Conservation (phyloP, 2,888 invertebrate genomes). For the Ichneumon xanthorius region DNA sequence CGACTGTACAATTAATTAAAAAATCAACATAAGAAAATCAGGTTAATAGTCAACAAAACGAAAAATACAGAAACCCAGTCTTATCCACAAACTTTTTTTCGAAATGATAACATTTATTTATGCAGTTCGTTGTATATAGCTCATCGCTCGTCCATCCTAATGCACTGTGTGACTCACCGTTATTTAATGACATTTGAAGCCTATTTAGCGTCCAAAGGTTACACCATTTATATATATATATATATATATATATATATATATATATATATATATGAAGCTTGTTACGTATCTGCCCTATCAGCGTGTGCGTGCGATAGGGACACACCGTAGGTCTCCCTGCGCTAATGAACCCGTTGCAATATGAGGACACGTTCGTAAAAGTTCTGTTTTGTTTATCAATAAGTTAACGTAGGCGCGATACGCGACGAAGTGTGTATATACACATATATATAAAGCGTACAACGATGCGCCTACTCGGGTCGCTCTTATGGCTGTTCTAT, state of each 20-base stretch:
- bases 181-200: constrained; percentile 39
- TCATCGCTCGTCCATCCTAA: neutral
- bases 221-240: constrained; percentile 13
- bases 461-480: constrained; percentile 19
- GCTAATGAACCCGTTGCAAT: constrained; percentile 14
- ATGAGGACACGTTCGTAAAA: neutral
- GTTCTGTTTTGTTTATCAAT: constrained; percentile 22
- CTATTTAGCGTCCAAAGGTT: constrained; percentile 42
- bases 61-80: too few species aligned
- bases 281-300: neutral
- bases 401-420: constrained; percentile 37
- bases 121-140: neutral
- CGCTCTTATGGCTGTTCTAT: constrained; percentile 59
- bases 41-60: too few species aligned
- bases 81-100: neutral
- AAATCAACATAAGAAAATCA: too few species aligned
- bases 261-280: too few species aligned
- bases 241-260: neutral
- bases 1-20: too few species aligned
- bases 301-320: neutral
- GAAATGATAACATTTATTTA: neutral
- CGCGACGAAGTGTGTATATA: neutral
- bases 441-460: constrained; percentile 16
- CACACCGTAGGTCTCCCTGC: neutral
- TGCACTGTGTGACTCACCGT: neutral